Evolutionary conservation across 2,797 vertebrate species (phyloP).

Genomic region (Chiloscyllium punctatum): DNA sequence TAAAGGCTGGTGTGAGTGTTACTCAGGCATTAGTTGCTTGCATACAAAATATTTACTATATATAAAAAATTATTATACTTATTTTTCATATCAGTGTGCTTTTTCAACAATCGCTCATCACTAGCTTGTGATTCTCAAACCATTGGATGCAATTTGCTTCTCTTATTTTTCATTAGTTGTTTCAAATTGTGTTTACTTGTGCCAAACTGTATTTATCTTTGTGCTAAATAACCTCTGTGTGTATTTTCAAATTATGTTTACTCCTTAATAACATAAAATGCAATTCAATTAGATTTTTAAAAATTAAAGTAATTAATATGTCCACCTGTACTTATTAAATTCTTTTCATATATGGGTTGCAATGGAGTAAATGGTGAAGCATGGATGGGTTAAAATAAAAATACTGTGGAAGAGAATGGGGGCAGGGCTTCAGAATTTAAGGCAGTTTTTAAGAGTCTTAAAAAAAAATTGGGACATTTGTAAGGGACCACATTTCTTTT

Average conservation of each 20-base stretch:
- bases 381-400: no score
- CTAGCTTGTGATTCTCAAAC: background rate
- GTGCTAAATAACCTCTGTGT: background rate
- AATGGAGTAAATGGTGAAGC: background rate
- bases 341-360: background rate
- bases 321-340: background rate
- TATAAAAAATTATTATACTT: background rate
- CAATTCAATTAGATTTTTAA: constrained; percentile 13
- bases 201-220: constrained; percentile 24
- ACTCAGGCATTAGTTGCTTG: background rate
- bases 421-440: background rate
- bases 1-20: background rate
- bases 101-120: background rate
- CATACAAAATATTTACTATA: background rate
- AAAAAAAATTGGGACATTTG: no score
- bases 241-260: constrained; percentile 24
- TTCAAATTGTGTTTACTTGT: constrained; percentile 26
- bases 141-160: background rate
- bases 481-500: no score
- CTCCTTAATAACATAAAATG: background rate
- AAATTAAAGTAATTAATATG: background rate
- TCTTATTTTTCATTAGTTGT: background rate
- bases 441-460: background rate
- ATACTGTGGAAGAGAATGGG: background rate
- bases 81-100: background rate